Evolutionary conservation across 1,140 invertebrate species (phyloP).

Genomic region (Calosoma granatense): DNA sequence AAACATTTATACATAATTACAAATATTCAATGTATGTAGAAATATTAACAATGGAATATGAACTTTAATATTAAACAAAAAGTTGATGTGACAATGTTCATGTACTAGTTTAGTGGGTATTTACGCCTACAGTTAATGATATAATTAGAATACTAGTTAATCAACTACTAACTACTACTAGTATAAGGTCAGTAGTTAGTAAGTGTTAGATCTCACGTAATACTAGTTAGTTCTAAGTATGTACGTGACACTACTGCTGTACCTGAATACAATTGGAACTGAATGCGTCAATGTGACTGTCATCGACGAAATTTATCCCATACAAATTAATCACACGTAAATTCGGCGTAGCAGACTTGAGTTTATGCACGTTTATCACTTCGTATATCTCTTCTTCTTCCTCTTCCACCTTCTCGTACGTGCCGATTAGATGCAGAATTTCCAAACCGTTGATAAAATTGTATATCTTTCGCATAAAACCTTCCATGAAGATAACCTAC

Average conservation of each 20-base stretch:
- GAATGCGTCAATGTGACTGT: constrained; percentile 97
- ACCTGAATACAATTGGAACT: constrained; percentile 86
- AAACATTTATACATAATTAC: too few relatives aligned
- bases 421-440: constrained; percentile 95
- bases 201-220: too few relatives aligned
- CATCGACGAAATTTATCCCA: constrained; percentile 96
- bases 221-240: background rate
- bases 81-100: too few relatives aligned
- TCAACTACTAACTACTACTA: too few relatives aligned
- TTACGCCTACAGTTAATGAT: too few relatives aligned
- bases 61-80: too few relatives aligned
- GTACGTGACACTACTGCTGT: constrained; percentile 17
- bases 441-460: constrained; percentile 99
- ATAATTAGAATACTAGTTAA: too few relatives aligned
- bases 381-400: constrained; percentile 99
- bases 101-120: too few relatives aligned
- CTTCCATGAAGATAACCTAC: constrained; percentile 97
- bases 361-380: constrained; percentile 97
- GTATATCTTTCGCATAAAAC: constrained; percentile 99
- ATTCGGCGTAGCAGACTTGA: constrained; percentile 94
- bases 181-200: too few relatives aligned
- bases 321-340: constrained; percentile 91
- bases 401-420: constrained; percentile 97
- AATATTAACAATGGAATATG: too few relatives aligned
- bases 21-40: too few relatives aligned